These are phyloP conservation scores for Thelaira solivaga DNA, from an alignment of 2,888 invertebrate species.

Conservation along the genomic window DNA sequence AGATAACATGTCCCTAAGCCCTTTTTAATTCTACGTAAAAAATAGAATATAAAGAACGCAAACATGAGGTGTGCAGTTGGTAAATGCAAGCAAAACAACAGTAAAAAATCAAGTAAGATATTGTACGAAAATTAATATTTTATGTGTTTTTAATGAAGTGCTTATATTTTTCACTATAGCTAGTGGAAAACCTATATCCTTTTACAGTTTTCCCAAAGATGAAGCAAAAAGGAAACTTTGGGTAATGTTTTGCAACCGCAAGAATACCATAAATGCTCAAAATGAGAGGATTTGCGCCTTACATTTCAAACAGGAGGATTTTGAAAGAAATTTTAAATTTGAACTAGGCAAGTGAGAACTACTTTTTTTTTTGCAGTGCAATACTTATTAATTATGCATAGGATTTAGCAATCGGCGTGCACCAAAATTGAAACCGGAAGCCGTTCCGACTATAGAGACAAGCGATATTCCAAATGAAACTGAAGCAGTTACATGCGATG, in stretches of 20 bases:
- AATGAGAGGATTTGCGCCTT: slow-evolving; percentile 1
- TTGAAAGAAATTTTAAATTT: slow-evolving; percentile 24
- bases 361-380: slow-evolving; percentile 3
- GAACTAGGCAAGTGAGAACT: slow-evolving; percentile 22
- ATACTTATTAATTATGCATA: slow-evolving; percentile 8
- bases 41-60: neutral
- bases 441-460: neutral
- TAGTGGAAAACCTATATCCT: neutral
- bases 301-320: slow-evolving; percentile 35
- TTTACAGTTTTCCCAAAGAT: slow-evolving; percentile 24
- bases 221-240: slow-evolving; percentile 1
- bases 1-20: no score
- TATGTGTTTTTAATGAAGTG: neutral
- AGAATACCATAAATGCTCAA: neutral
- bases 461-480: neutral
- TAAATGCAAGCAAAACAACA: neutral
- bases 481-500: neutral
- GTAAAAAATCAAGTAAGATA: neutral
- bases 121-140: neutral
- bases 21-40: no score
- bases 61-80: neutral
- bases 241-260: neutral
- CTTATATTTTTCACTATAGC: neutral
- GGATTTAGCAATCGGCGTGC: slow-evolving; percentile 27
- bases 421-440: slow-evolving; percentile 16